Conservation (phyloP, 2,797 vertebrate species). For the Lepilemur septentrionalis region DNA sequence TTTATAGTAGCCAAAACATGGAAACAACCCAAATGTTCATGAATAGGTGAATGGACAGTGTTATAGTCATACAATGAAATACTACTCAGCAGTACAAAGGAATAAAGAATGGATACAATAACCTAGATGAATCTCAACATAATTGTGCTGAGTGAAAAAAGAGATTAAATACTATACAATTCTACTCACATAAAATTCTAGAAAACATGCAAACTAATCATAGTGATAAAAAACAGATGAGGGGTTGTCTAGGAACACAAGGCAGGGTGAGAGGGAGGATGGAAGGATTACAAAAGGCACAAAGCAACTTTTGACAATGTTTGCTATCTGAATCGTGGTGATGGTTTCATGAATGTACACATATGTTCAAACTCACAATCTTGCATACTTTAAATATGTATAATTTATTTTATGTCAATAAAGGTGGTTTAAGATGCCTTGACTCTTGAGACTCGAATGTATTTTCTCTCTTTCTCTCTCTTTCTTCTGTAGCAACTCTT, state of each 20-base stretch:
- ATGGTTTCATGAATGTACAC: not conserved
- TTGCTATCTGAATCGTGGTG: not conserved
- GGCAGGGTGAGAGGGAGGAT: not conserved
- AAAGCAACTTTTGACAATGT: not conserved
- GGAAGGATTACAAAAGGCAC: not conserved
- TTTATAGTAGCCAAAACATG: not conserved
- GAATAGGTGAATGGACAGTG: not conserved
- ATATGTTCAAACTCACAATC: not conserved
- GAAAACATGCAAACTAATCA: not conserved
- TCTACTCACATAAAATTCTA: not conserved
- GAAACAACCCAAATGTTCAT: not conserved
- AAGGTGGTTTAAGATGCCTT: slow-evolving; percentile 5
- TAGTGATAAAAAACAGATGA: not conserved
- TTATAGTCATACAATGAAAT: not conserved
- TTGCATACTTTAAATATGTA: not conserved
- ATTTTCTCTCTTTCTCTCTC: not conserved
- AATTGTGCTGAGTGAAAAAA: not conserved
- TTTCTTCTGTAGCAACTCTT: not conserved
- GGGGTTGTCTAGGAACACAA: not conserved
- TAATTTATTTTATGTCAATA: not conserved
- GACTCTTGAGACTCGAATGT: not conserved
- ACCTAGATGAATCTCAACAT: not conserved
- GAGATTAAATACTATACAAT: not conserved
- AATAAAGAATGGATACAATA: not conserved
- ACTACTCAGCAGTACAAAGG: not conserved